These are phyloP conservation scores for Akabosia matsudoensis DNA, from an alignment of 1,140 invertebrate genomes.

Conservation along the genomic window DNA sequence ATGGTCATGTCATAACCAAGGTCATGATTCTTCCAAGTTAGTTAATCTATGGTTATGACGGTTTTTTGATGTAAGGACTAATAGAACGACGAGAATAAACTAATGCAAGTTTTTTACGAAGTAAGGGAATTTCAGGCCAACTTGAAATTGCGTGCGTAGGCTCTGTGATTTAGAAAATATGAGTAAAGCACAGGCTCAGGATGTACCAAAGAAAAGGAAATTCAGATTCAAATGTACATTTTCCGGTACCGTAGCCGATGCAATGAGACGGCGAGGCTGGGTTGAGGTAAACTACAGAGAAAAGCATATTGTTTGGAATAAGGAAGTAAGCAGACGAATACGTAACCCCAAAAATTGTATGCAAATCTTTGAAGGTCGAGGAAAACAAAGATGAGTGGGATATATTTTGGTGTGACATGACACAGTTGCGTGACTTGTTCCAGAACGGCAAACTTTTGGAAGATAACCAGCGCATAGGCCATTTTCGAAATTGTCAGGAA, in stretches of 20 bases:
- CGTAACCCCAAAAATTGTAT: not conserved
- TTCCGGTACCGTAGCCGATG: conserved; percentile 40
- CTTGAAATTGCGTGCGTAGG: no score
- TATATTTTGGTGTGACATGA: conserved; percentile 55
- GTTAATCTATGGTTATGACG: no score
- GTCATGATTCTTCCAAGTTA: no score
- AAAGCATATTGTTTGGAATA: not conserved
- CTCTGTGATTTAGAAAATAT: no score
- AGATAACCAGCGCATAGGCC: conserved; percentile 53
- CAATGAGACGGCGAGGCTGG: conserved; percentile 40
- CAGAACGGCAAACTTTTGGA: conserved; percentile 46
- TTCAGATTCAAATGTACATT: conserved; percentile 44
- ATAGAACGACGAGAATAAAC: no score
- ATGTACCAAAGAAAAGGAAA: not conserved
- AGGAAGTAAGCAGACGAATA: not conserved
- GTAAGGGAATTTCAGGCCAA: no score
- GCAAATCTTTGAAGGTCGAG: conserved; percentile 32
- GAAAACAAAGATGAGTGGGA: conserved; percentile 51
- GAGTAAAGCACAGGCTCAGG: no score
- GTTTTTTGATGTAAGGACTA: no score
- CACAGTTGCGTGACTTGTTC: conserved; percentile 47
- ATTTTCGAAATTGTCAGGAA: conserved; percentile 62
- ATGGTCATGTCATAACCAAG: no score
- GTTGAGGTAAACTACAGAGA: conserved; percentile 26
- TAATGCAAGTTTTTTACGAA: no score